phyloP scores from a whole-genome alignment of 2,888 invertebrate genomes.

The Cactoblastis cactorum region DNA sequence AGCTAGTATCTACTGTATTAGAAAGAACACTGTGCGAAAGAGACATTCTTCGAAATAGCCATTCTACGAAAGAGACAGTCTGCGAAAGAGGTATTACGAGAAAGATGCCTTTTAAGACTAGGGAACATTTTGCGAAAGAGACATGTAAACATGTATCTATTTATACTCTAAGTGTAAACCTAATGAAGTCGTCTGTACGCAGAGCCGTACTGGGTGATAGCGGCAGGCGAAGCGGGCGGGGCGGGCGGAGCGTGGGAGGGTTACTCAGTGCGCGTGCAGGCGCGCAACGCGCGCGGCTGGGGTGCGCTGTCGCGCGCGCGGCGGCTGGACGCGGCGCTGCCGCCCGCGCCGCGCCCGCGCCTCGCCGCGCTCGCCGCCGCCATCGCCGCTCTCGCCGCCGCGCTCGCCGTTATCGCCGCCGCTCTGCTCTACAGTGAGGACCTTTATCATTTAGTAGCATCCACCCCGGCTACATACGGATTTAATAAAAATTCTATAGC shows the following conservation, averaged over 20 bases:
- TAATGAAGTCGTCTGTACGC: too few relatives aligned
- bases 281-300: slow-evolving; percentile 90
- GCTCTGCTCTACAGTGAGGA: slow-evolving; percentile 49
- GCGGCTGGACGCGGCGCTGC: slow-evolving; percentile 56
- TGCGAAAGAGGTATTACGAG: too few relatives aligned
- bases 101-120: too few relatives aligned
- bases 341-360: slow-evolving; percentile 58
- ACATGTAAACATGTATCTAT: too few relatives aligned
- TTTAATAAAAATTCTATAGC: too few relatives aligned
- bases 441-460: neutral
- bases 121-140: too few relatives aligned
- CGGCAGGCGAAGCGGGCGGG: slow-evolving; percentile 80
- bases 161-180: too few relatives aligned
- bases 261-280: slow-evolving; percentile 85
- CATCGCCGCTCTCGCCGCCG: slow-evolving; percentile 75
- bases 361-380: slow-evolving; percentile 82
- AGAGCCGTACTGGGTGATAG: slow-evolving; percentile 90
- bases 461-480: too few relatives aligned
- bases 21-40: too few relatives aligned
- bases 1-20: too few relatives aligned
- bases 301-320: slow-evolving; percentile 86
- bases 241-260: slow-evolving; percentile 83
- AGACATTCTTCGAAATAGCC: too few relatives aligned
- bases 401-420: slow-evolving; percentile 44
- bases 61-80: too few relatives aligned